A percentile compares a stretch with the other conserved stretches of the same genome.
phyloP scores from a whole-genome alignment of 2,113 vertebrate species.

The Pimephales promelas region DNA sequence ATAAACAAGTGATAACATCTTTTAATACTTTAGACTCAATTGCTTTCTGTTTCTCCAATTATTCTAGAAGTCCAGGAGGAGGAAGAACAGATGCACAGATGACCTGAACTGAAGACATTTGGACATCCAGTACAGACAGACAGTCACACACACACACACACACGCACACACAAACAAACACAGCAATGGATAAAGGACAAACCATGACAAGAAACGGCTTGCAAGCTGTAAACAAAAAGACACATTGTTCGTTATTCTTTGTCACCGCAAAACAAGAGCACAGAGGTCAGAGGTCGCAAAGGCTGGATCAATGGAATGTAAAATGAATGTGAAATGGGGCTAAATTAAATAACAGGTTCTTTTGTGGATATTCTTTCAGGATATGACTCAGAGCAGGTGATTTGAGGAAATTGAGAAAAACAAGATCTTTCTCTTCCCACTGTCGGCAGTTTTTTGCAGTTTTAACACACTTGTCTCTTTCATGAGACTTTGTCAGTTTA shows the following conservation, averaged over 20 bases:
- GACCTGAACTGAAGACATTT: constrained; percentile 16
- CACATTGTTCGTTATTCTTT: constrained; percentile 8
- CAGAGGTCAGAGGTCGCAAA: neutral
- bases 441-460: neutral
- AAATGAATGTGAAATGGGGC: constrained; percentile 2
- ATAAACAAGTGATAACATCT: constrained; percentile 38
- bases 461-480: neutral
- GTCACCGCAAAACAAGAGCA: neutral
- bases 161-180: neutral
- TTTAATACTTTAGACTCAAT: constrained; percentile 18
- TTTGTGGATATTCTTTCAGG: neutral
- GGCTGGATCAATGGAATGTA: neutral
- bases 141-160: neutral
- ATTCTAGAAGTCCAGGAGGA: constrained; percentile 28
- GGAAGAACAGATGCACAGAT: constrained; percentile 37
- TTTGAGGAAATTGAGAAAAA: constrained; percentile 10
- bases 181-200: constrained; percentile 14
- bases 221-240: constrained; percentile 17
- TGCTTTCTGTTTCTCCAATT: constrained; percentile 28
- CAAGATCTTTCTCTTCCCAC: neutral
- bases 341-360: constrained; percentile 13
- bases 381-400: neutral
- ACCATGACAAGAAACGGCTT: neutral
- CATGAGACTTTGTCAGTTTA: neutral
- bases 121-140: neutral